These are phyloP conservation scores for Ethmia dodecea DNA, from an alignment of 2,888 invertebrate species.

Conservation along the genomic window DNA sequence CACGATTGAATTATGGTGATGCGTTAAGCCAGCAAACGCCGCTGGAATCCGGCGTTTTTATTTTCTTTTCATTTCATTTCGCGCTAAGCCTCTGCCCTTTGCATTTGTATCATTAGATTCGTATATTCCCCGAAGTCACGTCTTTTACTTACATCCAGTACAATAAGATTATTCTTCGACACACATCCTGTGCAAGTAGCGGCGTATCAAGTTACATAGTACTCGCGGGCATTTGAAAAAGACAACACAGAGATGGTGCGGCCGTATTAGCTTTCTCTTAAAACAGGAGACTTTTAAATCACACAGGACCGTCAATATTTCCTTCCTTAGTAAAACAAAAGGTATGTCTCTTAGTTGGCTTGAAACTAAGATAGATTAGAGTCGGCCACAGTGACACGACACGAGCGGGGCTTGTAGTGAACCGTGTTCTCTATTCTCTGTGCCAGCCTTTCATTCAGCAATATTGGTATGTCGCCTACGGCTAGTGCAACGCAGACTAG, in stretches of 20 bases:
- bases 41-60: slow-evolving; percentile 58
- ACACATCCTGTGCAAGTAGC: slow-evolving; percentile 42
- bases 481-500: too few relatives aligned
- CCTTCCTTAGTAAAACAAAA: slow-evolving; percentile 61
- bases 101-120: slow-evolving; percentile 53
- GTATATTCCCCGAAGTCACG: slow-evolving; percentile 49
- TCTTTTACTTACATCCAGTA: slow-evolving; percentile 48
- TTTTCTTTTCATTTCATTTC: slow-evolving; percentile 64
- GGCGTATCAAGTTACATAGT: slow-evolving; percentile 56
- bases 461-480: slow-evolving; percentile 6
- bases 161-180: slow-evolving; percentile 48
- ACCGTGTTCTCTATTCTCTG: slow-evolving; percentile 37
- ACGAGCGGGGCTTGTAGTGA: slow-evolving; percentile 33
- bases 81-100: slow-evolving; percentile 45
- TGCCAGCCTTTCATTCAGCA: slow-evolving; percentile 21
- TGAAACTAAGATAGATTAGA: slow-evolving; percentile 67
- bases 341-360: slow-evolving; percentile 46
- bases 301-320: slow-evolving; percentile 69
- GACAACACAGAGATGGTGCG: slow-evolving; percentile 69
- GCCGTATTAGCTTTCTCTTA: slow-evolving; percentile 73
- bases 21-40: slow-evolving; percentile 69
- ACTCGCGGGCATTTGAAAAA: slow-evolving; percentile 62
- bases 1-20: slow-evolving; percentile 75
- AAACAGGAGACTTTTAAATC: slow-evolving; percentile 72
- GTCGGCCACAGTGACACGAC: slow-evolving; percentile 40